Evolutionary conservation across 2,113 vertebrate genomes (phyloP), one percentile per base, ranked within the genome.

Genomic region (Dicerorhinus sumatrensis): DNA sequence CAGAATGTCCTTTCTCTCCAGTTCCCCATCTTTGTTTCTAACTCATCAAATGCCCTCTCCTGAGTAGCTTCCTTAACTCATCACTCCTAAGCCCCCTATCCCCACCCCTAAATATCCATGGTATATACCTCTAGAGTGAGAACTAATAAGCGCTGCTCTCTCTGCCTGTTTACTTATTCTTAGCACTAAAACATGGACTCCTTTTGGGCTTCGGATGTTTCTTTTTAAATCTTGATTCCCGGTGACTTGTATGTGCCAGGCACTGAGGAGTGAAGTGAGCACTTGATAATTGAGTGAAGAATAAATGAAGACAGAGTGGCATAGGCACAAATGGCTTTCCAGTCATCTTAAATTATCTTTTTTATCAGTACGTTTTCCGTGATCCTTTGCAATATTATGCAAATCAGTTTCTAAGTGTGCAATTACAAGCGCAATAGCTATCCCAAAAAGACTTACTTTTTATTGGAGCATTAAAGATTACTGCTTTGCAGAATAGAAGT

Each of bases 381-480:
- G 89, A 48, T 94, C 72, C 46, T 84, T 96, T 94, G 76, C 60
- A 98, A 86, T 91, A 77, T 73, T 95, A 98, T 98, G 87, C 76
- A 98, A 96, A 98, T 96, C 92, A 86, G 76, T 85, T 97, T 96
- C 95, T 85, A 90, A 94, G 62, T 90, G 89, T 94, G 92, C 97
- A 96, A 96, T 98, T 98, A 87, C 73, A 94, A 96, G 69, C 92
- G 97, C 70, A 96, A 96, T 93, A 97, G 81, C 96, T 96, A 97
- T 96, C 39, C 86, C 90, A n/a, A 36, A 96, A 96, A 98, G 93
- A 93, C 95, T 96, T 98, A 95, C 92, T 95, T 98, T 98, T 98
- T 98, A 98, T 97, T 97, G 97, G 81, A 96, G 96, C 97, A 98
- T 98, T 98, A 98, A 98, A 97, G 97, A 96, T 97, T 97, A 97